phyloP scores from a whole-genome alignment of 2,797 vertebrate species.

The Enteromius thamalakanensis region DNA sequence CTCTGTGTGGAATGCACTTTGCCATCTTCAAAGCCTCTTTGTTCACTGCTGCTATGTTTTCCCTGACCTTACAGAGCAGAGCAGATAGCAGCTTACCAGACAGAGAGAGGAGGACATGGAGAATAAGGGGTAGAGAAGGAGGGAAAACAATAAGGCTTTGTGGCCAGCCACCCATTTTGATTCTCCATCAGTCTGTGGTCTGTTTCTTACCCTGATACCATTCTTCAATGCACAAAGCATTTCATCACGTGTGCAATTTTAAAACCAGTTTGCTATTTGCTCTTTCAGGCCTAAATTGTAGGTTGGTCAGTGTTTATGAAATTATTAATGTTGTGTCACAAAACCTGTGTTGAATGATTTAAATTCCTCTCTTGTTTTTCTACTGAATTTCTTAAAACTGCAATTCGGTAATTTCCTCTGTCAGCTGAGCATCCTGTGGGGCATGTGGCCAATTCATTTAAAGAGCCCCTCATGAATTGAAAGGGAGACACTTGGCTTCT shows the following conservation, averaged over 20 bases:
- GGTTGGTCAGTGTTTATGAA: not conserved
- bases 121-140: constrained; percentile 50
- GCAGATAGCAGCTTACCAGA: constrained; percentile 50
- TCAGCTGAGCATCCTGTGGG: not conserved
- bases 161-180: constrained; percentile 68
- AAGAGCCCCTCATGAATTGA: not conserved
- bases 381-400: not conserved
- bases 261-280: not conserved
- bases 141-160: constrained; percentile 75
- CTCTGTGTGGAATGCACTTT: constrained; percentile 52
- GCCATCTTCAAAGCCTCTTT: constrained; percentile 73
- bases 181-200: constrained; percentile 58
- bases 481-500: not conserved
- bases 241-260: not conserved
- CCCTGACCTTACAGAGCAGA: constrained; percentile 67
- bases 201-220: constrained; percentile 10
- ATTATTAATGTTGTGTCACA: not conserved
- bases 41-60: constrained; percentile 67
- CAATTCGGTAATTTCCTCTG: not conserved
- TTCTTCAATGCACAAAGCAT: constrained; percentile 12
- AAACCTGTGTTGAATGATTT: not conserved
- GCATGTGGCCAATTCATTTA: not conserved
- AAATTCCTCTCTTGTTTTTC: not conserved
- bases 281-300: constrained; percentile 1
- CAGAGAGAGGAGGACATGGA: constrained; percentile 45